Conservation (phyloP, 2,888 invertebrate genomes). For the Eupithecia exiguata region DNA sequence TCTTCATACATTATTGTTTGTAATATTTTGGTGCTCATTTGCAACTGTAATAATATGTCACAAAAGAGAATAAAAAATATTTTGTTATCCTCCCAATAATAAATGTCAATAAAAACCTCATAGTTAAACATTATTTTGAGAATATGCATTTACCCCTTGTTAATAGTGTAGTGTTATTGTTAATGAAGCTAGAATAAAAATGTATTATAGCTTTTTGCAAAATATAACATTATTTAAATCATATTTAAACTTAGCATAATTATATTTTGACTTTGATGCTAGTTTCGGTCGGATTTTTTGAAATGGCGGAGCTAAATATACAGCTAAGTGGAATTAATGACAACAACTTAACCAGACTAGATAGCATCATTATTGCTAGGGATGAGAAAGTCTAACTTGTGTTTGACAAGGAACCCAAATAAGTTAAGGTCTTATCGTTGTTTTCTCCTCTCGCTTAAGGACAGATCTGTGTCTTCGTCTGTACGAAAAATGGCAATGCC, state of each 20-base stretch:
- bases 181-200: conserved; percentile 53
- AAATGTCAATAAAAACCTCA: conserved; percentile 31
- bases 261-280: conserved; percentile 19
- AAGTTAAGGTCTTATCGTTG: background rate
- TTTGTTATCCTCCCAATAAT: conserved; percentile 36
- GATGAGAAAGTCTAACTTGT: background rate
- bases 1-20: background rate
- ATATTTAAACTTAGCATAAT: conserved; percentile 29
- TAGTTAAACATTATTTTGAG: conserved; percentile 69
- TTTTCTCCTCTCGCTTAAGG: background rate
- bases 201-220: conserved; percentile 50
- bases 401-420: background rate
- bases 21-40: conserved; percentile 32
- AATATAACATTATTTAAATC: conserved; percentile 31
- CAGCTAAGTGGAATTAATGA: background rate
- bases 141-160: conserved; percentile 76
- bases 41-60: conserved; percentile 30
- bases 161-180: conserved; percentile 61
- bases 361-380: background rate
- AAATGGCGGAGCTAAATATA: conserved; percentile 14
- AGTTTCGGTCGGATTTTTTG: background rate
- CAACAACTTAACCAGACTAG: background rate
- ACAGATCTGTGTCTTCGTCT: too few species aligned
- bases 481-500: too few species aligned
- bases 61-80: conserved; percentile 26